phyloP scores from a whole-genome alignment of 2,888 invertebrate genomes.

The Eulithis prunata region DNA sequence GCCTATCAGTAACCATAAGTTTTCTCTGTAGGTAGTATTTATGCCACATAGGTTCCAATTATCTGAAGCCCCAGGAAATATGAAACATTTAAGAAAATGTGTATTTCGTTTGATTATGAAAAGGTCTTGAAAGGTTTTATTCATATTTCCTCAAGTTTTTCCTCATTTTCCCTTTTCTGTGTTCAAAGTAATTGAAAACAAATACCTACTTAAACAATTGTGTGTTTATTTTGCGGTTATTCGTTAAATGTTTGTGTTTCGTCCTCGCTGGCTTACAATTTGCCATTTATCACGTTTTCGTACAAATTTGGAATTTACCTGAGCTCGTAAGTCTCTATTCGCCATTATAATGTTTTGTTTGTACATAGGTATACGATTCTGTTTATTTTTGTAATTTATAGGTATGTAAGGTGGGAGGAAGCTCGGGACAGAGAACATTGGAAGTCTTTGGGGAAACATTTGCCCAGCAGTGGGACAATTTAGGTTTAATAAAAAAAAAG shows the following conservation, averaged over 20 bases:
- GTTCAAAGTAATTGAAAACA: slow-evolving; percentile 24
- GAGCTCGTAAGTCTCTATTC: slow-evolving; percentile 18
- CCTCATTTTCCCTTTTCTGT: background rate
- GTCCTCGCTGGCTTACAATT: slow-evolving; percentile 22
- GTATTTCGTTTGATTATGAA: slow-evolving; percentile 5
- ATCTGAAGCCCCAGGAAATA: background rate
- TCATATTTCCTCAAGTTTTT: slow-evolving; percentile 1
- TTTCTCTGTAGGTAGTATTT: background rate
- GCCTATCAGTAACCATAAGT: background rate
- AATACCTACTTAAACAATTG: slow-evolving; percentile 1
- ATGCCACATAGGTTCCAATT: background rate
- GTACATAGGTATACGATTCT: background rate
- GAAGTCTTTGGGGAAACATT: no score
- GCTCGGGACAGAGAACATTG: no score
- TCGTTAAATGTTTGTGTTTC: slow-evolving; percentile 11
- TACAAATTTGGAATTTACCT: slow-evolving; percentile 20
- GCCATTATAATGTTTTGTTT: slow-evolving; percentile 12
- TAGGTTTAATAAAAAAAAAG: no score
- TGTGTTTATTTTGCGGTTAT: slow-evolving; percentile 19
- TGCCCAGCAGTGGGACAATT: no score
- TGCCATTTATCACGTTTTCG: slow-evolving; percentile 22
- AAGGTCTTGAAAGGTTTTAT: background rate
- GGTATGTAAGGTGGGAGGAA: background rate
- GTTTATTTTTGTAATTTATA: background rate
- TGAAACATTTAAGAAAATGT: background rate